Evolutionary conservation across 2,888 invertebrate species (phyloP), one percentile per base, ranked within the genome.

Genomic region (Melangyna quadrimaculata): DNA sequence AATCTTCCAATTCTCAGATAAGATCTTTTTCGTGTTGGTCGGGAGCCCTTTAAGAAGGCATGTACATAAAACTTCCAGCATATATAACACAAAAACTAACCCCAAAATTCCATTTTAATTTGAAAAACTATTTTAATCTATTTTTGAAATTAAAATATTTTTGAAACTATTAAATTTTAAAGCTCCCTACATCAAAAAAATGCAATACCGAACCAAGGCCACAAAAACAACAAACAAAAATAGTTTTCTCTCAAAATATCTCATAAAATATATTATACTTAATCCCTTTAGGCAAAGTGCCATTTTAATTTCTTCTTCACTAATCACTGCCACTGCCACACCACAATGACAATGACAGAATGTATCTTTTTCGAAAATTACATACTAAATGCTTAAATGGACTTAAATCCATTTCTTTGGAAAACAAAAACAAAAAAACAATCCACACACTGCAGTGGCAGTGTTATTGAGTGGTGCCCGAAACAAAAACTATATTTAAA

Each of bases 401-500:
- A 45, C 75, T 84, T 71, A 77, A 72, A 45, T 61, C 69, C 67
- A 84, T 79, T 73, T 63, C 59, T 59, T 59, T 37, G 35, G 6
- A 35, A 22, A 35, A 59, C 0, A n/a, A 19, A 17, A 12, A 22
- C 69, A 72, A 61, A 37, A 22, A 22, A 32, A 22, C 9, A 27
- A 78, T 69, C 65, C 3, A 48, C 12, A 32, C 65, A 59, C 3
- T 51, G 19, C 19, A 27, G 19, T 32, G 9, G 19, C 19, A 27
- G 19, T 32, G 9, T 32, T 48, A 48, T 48, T 57, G 79, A 63
- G 51, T 32, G 73, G 51, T 32, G 73, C 65, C 53, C 43, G 29
- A 57, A 65, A 74, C 75, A 74, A 71, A 84, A 71, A 74, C 71
- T 75, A 80, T 70, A 84, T 80, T 84, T 80, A 84, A 84, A 84